phyloP scores from a whole-genome alignment of 35 echinoderm and acorn worm species.

The Heliocidaris erythrogramma region DNA sequence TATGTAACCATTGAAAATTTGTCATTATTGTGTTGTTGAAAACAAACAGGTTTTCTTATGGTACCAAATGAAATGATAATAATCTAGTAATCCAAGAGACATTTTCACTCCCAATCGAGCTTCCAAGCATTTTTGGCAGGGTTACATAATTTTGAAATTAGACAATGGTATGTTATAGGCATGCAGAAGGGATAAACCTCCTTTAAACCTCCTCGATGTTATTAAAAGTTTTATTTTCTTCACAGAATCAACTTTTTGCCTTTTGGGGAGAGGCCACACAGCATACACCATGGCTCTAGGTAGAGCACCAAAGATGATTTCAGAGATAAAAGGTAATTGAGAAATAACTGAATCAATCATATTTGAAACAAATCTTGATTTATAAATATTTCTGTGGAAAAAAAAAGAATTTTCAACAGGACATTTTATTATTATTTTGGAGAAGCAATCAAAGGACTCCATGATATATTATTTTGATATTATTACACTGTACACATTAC shows the following conservation, averaged over 20 bases:
- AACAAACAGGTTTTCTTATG: too few species aligned
- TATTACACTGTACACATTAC: too few species aligned
- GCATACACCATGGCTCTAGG: conserved; percentile 2
- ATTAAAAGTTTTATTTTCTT: neutral
- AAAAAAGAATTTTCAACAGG: neutral
- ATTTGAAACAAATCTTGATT: neutral
- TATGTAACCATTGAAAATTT: too few species aligned
- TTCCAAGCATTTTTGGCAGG: too few species aligned
- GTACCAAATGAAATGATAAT: too few species aligned
- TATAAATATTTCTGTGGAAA: neutral
- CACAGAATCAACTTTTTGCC: neutral
- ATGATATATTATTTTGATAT: too few species aligned
- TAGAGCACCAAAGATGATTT: conserved; percentile 43
- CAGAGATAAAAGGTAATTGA: conserved; percentile 36
- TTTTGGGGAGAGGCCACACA: neutral
- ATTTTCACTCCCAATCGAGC: too few species aligned
- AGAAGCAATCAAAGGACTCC: neutral
- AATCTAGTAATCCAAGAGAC: too few species aligned
- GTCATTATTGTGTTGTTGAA: too few species aligned
- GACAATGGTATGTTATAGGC: too few species aligned
- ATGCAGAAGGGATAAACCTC: too few species aligned
- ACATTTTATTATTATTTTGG: neutral
- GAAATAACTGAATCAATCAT: neutral
- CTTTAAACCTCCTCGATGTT: neutral
- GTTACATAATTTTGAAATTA: too few species aligned